Conservation (phyloP, 2,797 vertebrate genomes). For the Gadopsis marmoratus region DNA sequence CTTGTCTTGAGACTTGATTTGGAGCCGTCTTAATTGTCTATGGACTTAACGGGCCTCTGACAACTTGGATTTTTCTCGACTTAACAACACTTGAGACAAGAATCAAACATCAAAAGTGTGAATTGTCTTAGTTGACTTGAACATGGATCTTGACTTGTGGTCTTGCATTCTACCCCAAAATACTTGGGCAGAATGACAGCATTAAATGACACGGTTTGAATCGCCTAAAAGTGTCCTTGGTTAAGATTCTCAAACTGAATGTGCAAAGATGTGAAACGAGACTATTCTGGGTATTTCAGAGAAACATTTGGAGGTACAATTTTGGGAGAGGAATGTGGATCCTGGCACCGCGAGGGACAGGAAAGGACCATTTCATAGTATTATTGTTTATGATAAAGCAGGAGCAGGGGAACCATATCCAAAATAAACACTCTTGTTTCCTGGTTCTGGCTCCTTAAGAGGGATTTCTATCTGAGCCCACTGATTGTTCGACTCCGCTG, state of each 20-base stretch:
- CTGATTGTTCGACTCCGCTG: constrained; percentile 63
- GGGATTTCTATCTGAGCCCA: constrained; percentile 55
- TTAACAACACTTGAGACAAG: not conserved
- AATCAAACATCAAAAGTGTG: not conserved
- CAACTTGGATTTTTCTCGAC: not conserved
- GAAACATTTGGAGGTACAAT: constrained; percentile 50
- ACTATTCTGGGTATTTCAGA: constrained; percentile 36
- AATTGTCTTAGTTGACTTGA: not conserved
- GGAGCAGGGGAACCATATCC: constrained; percentile 62
- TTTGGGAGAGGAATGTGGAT: constrained; percentile 58
- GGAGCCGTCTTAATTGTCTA: not conserved
- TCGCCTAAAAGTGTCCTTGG: not conserved
- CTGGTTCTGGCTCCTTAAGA: constrained; percentile 65
- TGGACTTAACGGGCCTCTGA: not conserved
- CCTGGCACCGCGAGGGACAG: constrained; percentile 48
- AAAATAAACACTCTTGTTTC: constrained; percentile 75
- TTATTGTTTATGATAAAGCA: constrained; percentile 78
- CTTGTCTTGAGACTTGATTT: not conserved
- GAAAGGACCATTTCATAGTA: constrained; percentile 61
- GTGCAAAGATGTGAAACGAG: constrained; percentile 38
- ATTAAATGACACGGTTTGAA: not conserved
- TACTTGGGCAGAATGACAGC: not conserved
- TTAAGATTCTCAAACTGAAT: constrained; percentile 11
- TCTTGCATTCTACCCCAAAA: not conserved
- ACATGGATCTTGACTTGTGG: not conserved